These are phyloP conservation scores for Speoplatyrhinus poulsoni DNA, from an alignment of 2,113 vertebrate species.

Conservation along the genomic window DNA sequence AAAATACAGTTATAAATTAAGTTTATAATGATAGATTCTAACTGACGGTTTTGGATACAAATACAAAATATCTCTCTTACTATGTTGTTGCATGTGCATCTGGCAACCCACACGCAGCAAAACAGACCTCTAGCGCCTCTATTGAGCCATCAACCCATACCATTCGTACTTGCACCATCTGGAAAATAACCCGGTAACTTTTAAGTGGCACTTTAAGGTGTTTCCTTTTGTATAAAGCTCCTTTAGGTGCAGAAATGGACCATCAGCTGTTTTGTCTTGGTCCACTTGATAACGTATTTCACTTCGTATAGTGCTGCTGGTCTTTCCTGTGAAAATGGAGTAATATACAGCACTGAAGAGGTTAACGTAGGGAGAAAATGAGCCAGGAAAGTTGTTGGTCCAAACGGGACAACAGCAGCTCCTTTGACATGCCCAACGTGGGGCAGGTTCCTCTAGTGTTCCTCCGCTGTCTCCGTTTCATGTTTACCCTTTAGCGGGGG, in stretches of 20 bases:
- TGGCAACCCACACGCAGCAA: too few relatives aligned
- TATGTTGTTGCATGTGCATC: too few relatives aligned
- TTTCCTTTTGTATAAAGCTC: not conserved
- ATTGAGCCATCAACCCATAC: too few relatives aligned
- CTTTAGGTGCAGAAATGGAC: not conserved
- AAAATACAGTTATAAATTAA: too few relatives aligned
- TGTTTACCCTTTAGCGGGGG: constrained; percentile 47
- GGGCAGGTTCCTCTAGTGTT: constrained; percentile 38
- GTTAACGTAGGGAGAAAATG: constrained; percentile 14
- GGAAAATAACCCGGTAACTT: too few relatives aligned
- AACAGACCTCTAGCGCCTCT: too few relatives aligned
- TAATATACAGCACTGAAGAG: not conserved
- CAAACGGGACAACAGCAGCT: constrained; percentile 40
- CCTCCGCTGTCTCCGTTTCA: constrained; percentile 45
- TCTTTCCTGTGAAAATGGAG: not conserved
- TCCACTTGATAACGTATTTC: too few relatives aligned
- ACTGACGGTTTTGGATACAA: too few relatives aligned
- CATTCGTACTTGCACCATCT: too few relatives aligned
- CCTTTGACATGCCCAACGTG: constrained; percentile 28
- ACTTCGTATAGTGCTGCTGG: not conserved
- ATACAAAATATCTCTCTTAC: too few relatives aligned
- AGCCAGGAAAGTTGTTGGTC: constrained; percentile 30
- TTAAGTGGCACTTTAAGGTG: not conserved
- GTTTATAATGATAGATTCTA: too few relatives aligned
- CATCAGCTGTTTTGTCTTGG: too few relatives aligned